A percentile compares a stretch with the other conserved stretches of the same genome.
These are phyloP conservation scores for Phoeniculus purpureus DNA, from an alignment of 2,797 vertebrate genomes.

Conservation along the genomic window DNA sequence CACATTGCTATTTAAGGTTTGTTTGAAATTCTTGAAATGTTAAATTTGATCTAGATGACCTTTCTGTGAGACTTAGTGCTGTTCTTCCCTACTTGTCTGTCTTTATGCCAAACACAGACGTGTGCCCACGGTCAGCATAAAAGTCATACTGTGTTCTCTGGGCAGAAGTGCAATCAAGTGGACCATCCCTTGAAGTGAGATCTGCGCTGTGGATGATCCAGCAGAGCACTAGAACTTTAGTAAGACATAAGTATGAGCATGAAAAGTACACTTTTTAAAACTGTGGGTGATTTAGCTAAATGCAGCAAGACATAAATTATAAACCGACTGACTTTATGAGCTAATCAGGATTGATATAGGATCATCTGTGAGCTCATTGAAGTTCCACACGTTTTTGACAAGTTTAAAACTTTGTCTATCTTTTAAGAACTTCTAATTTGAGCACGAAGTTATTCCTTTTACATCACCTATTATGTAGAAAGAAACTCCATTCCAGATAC, in stretches of 20 bases:
- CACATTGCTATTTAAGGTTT: rapidly evolving
- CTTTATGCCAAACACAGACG: neutral
- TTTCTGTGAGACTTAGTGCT: neutral
- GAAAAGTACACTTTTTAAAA: neutral
- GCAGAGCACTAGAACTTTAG: neutral
- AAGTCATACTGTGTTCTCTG: neutral
- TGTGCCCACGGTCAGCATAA: neutral
- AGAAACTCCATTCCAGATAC: conserved; percentile 1
- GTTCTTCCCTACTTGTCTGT: neutral
- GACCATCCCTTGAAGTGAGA: neutral
- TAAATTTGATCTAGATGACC: neutral
- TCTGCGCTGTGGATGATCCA: neutral
- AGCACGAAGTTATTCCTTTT: conserved; percentile 16
- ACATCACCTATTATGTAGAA: conserved; percentile 26
- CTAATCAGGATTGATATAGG: conserved; percentile 26
- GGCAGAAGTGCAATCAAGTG: neutral
- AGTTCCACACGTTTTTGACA: neutral
- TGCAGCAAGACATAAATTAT: conserved; percentile 19
- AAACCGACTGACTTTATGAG: conserved; percentile 23
- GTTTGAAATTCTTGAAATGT: neutral
- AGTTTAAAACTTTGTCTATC: conserved; percentile 21
- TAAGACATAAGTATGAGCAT: neutral
- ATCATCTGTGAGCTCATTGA: neutral
- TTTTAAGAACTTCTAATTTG: neutral
- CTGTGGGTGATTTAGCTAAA: conserved; percentile 14